Percentiles rank a stretch among this genome's conserved stretches.
phyloP scores from a whole-genome alignment of 2,888 invertebrate species.

The Steromphala cineraria region DNA sequence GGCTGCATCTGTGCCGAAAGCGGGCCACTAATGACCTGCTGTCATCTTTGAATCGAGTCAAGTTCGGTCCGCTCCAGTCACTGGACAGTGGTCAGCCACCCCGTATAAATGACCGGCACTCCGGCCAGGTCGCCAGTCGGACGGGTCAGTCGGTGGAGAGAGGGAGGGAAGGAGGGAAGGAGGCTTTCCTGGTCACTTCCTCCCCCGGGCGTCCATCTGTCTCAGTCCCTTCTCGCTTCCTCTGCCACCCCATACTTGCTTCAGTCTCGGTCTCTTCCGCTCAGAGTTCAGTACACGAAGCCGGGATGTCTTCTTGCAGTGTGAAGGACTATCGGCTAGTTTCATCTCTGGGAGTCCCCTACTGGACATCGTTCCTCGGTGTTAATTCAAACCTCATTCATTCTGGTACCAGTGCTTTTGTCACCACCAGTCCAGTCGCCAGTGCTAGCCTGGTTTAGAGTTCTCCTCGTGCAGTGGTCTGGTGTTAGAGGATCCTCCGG shows the following conservation, averaged over 20 bases:
- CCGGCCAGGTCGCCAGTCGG: too few relatives aligned
- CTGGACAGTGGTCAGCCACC: neutral
- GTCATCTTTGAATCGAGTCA: neutral
- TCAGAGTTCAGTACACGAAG: too few relatives aligned
- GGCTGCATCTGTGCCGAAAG: neutral
- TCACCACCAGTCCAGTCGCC: neutral
- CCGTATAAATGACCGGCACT: neutral
- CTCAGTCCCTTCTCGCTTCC: too few relatives aligned
- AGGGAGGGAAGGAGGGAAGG: too few relatives aligned
- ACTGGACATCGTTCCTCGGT: neutral
- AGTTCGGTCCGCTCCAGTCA: neutral
- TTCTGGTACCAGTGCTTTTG: neutral
- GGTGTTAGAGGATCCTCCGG: neutral
- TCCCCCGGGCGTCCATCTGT: too few relatives aligned
- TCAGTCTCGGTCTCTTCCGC: too few relatives aligned
- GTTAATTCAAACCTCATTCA: neutral
- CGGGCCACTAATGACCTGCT: conserved; percentile 10
- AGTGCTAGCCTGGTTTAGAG: neutral
- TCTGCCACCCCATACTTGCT: too few relatives aligned
- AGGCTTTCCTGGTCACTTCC: too few relatives aligned
- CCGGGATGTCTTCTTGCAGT: too few relatives aligned
- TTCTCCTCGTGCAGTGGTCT: too few relatives aligned
- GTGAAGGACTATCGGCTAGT: too few relatives aligned
- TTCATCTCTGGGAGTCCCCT: neutral
- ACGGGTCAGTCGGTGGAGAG: too few relatives aligned